Base-by-base conservation (phyloP, 2,797 vertebrate genomes). In the Jordanella pulchra region DNA sequence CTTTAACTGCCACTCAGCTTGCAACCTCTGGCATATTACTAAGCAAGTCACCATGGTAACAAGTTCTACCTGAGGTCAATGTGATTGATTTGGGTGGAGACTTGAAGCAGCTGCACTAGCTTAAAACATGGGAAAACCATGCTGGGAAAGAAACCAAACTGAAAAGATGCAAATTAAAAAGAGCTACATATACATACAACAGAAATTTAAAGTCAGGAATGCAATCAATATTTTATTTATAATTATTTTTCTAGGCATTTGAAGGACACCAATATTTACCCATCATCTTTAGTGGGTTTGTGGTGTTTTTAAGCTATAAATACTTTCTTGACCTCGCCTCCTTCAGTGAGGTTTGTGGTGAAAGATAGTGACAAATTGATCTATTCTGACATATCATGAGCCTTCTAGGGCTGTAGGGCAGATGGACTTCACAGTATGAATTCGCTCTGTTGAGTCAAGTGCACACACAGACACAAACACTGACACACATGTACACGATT, bases 381-480 rank as follows among this genome's bases (percentile, higher is more conserved):
- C 60, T 67, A 25, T 53, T 76, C 63, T 89, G 88, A 89, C 86
- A 85, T 63, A 77, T 86, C 53, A 69, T 81, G 65, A 77, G 84
- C 67, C 82, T 80, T 86, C 77, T 75, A 72, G 70, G 76, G 71
- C 86, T 77, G 75, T 73, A 23, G 83, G 86, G 82, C 90, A 92
- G 90, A 92, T 91, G 90, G 91, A 85, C 83, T 82, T 85, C 89
- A 70, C 89, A 87, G 86, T 77, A 71, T 84, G 91, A 27, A 48
- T 39, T 58, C 69, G 63, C 39, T 63, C 71, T 81, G 51, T 78
- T 69, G 44, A 27, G 12, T 66, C 25, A 73, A 70, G 74, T 73
- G 76, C 78, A 74, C 55, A 53, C 48, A 58, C 82, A 69, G 39
- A 45, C 64, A 70, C 72, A 21, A 14, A 50, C 48, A 63, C 60